Base-by-base conservation (phyloP, 2,888 invertebrate genomes). In the Brachyptera risi region DNA sequence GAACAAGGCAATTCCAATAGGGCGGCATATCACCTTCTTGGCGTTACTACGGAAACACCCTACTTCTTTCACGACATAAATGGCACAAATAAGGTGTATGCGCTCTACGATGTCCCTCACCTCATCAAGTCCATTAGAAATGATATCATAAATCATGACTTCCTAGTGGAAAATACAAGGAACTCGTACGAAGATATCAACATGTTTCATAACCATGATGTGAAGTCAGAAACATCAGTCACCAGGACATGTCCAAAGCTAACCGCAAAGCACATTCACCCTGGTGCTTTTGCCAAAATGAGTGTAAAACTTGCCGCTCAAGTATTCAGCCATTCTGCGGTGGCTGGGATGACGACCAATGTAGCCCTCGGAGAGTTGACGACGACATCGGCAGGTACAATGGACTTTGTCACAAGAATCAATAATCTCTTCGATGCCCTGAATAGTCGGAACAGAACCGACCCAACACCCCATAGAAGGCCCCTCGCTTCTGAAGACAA, bases 241-340 rank as follows among this genome's bases (percentile, higher is more conserved):
- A 21, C 60, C 17, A 65, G 66, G 63, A 67, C 68, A 27, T 66
- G 67, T 1, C 65, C 64, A 9, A 68, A 69, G 58, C 58, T 69
- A n/a, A 68, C 67, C 5, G 61, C 66, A 15, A 35, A 56, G 9
- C 68, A 68, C 38, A 44, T 69, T 4, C 42, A 61, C 50, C 68
- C 67, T 4, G 63, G 64, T 37, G 47, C 60, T 7, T 69, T 68
- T 62, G 62, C 67, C 50, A 64, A 65, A 54, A 68, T 70, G 67
- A 66, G 60, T 38, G 67, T 67, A 15, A 62, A 59, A 19, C 61
- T 66, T 19, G 69, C 68, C 3, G 60, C 67, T 0, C 69, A 69
- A 65, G 56, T 68, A 56, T 69, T 69, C 31, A 69, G 69, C 61
- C 65, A 65, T 19, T 62, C 68, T 1, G 64, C 68, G 5, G 51